Evolutionary conservation across 2,888 invertebrate species (phyloP), one percentile per base, ranked within the genome.

Genomic region (Agonopterix arenella): DNA sequence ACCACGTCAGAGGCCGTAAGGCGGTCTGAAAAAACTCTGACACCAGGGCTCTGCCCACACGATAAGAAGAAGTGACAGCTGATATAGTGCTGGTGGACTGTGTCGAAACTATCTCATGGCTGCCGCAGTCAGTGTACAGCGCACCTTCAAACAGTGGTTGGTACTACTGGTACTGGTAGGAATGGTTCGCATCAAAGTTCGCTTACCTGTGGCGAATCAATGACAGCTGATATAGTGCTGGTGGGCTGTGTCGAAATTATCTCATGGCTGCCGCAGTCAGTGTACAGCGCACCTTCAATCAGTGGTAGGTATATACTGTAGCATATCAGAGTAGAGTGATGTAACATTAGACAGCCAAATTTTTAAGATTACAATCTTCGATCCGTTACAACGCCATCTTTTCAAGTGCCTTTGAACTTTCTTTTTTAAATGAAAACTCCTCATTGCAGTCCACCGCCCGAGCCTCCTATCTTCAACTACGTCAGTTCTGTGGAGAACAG

Each of bases 401-500:
- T n/a, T n/a, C n/a, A n/a, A n/a, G n/a, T n/a, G n/a, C n/a, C n/a
- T n/a, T n/a, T n/a, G n/a, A n/a, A n/a, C n/a, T n/a, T n/a, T n/a
- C n/a, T n/a, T 13, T 13, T 13, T 13, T 13, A 13, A 13, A 2
- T 13, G n/a, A 13, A 13, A 13, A 13, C 13, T 13, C 13, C 13
- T 13, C 13, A 18, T 18, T 78, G 76, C 72, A 73, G 70, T 36
- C 84, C 92, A 4, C 93, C 76, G 0, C 49, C 54, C 0, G 84
- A 88, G 41, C 90, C 90, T 1, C 89, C 92, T 0, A 93, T 97
- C 44, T 97, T 95, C 85, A 97, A 98, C 82, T 96, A 93, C 75
- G 95, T 97, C 1, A 95, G 97, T 1, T 95, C 96, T 0, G 89
- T 90, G 1, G 91, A 95, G 53, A 96, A 97, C 68, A 92, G 93